These are phyloP conservation scores for Entomobrya proxima DNA, from an alignment of 2,888 invertebrate genomes.

Conservation along the genomic window DNA sequence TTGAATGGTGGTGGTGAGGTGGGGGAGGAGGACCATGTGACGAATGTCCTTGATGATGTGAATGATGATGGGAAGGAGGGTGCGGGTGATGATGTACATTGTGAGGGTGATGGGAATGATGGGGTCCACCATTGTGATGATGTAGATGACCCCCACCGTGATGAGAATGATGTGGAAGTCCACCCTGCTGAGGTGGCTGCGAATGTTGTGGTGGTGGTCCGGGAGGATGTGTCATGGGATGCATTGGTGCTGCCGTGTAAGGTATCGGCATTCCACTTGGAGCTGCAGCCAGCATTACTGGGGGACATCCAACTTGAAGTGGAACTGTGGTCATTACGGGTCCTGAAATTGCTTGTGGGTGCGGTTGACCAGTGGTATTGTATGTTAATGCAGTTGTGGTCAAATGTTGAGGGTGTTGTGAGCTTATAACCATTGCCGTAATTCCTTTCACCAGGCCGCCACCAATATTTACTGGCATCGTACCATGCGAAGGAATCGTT, in stretches of 20 bases:
- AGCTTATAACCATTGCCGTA: conserved; percentile 48
- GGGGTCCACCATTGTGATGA: conserved; percentile 14
- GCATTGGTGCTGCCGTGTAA: conserved; percentile 44
- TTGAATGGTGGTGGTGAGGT: conserved; percentile 45
- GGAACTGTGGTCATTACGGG: conserved; percentile 63
- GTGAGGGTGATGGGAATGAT: background rate
- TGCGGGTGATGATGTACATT: conserved; percentile 32
- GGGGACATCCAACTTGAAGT: conserved; percentile 49
- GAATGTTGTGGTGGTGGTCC: background rate
- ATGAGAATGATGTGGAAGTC: conserved; percentile 19
- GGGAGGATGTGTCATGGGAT: conserved; percentile 46
- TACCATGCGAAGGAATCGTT: too few relatives aligned
- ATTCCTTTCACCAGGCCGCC: conserved; percentile 17
- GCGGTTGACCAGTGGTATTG: conserved; percentile 32
- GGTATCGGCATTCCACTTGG: conserved; percentile 51
- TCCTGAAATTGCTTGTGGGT: conserved; percentile 43
- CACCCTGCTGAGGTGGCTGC: conserved; percentile 26
- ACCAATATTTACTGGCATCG: conserved; percentile 1
- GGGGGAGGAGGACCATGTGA: conserved; percentile 30
- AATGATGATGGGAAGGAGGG: conserved; percentile 39
- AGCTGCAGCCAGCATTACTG: conserved; percentile 55
- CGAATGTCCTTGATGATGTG: conserved; percentile 27
- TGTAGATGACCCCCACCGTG: background rate
- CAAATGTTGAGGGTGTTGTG: conserved; percentile 49
- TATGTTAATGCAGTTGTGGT: conserved; percentile 46